These are phyloP conservation scores for Percopsis omiscomaycus DNA, from an alignment of 2,797 vertebrate genomes.

Conservation along the genomic window DNA sequence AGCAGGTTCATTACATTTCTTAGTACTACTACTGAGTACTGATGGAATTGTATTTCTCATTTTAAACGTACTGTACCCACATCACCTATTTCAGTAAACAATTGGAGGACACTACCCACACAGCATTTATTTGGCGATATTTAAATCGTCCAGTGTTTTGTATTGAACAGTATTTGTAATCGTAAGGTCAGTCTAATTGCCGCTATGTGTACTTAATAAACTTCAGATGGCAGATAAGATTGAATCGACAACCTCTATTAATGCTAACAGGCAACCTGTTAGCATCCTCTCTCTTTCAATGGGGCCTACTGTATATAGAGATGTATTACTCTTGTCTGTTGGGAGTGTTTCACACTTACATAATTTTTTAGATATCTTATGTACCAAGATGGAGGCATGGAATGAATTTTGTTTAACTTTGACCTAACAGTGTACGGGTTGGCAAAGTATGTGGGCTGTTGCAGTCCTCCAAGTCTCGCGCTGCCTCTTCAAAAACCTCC, in stretches of 20 bases:
- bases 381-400: neutral
- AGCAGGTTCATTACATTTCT: too few species aligned
- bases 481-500: neutral
- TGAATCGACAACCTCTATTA: too few species aligned
- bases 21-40: slow-evolving; percentile 1
- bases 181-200: neutral
- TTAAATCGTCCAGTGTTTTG: neutral
- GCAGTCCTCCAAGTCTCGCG: too few species aligned
- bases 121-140: neutral
- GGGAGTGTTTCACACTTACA: too few species aligned
- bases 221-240: neutral
- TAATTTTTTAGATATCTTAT: too few species aligned
- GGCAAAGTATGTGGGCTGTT: too few species aligned
- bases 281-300: neutral
- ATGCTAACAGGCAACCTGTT: neutral
- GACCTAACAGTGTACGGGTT: too few species aligned
- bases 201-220: neutral
- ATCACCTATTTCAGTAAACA: slow-evolving; percentile 9
- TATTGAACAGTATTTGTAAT: neutral
- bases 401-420: too few species aligned
- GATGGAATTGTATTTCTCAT: slow-evolving; percentile 14
- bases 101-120: neutral
- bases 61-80: neutral
- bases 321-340: neutral
- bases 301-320: neutral